Base-by-base conservation (phyloP, 2,888 invertebrate genomes). In the Caradrina kadenii region DNA sequence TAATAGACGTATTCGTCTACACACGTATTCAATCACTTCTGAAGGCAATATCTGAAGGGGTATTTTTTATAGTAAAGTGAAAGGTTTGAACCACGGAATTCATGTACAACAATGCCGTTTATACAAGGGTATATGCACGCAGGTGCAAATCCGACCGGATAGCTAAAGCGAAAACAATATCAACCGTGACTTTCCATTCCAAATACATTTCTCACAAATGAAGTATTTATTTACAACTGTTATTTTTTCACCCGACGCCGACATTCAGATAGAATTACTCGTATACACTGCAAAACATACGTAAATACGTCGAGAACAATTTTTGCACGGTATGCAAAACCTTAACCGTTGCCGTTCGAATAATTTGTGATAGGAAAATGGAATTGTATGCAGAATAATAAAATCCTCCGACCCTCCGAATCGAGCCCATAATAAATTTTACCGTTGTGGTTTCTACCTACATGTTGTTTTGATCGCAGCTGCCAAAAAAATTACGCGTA, bases 331-430 rank as follows among this genome's bases (percentile, higher is more conserved):
- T 93, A 92, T 90, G 91, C 93, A 90, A 93, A 94, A 91, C 92
- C 92, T 91, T 91, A 90, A 89, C 92, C 89, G 87, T 87, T 89
- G 89, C 91, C 89, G 89, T 91, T 91, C 87, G 91, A 91, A 93
- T 94, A 94, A 95, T 94, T 94, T 93, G 93, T 92, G 91, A 94
- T 93, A 93, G 92, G 92, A 93, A 94, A 94, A 94, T 93, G 92
- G 92, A 92, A 94, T 94, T 94, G 93, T 93, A 93, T 94, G 93
- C 92, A 92, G 93, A 94, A 94, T 94, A 94, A 94, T 93, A 93
- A 93, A 94, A 94, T 91, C 88, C 90, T 90, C 91, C 91, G 91
- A 94, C 93, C 93, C 92, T 93, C 90, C 85, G 91, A 90, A 89
- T 90, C 88, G 88, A 88, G 85, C 90, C 91, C 84, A 90, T 91